phyloP scores from a whole-genome alignment of 2,113 vertebrate species.

The Octodon degus region DNA sequence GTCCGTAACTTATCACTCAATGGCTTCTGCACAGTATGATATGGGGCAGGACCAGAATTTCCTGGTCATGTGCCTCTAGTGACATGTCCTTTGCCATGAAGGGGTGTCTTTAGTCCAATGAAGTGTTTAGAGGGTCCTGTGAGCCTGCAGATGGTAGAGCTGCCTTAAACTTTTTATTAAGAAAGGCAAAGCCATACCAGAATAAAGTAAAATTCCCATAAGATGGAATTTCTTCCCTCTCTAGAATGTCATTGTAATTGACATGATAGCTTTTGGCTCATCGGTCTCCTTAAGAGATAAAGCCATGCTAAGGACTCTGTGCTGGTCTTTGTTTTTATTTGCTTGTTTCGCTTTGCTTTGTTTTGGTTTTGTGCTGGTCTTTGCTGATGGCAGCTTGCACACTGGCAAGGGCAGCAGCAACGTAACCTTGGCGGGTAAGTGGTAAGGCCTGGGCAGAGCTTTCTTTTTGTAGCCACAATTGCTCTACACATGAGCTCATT shows the following conservation, averaged over 20 bases:
- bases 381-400: no score
- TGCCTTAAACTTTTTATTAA: background rate
- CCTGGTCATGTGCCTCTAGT: background rate
- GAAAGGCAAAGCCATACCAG: background rate
- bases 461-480: accelerated
- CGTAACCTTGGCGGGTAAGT: background rate
- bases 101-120: background rate
- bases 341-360: no score
- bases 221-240: background rate
- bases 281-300: background rate
- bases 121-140: background rate
- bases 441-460: background rate
- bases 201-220: background rate
- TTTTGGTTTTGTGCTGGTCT: no score
- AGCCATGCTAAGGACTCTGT: background rate
- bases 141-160: no score
- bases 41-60: background rate
- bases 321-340: background rate
- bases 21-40: background rate
- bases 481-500: background rate
- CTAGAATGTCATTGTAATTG: background rate
- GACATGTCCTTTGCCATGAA: background rate
- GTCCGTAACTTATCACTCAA: background rate
- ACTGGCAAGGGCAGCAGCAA: background rate
- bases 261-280: background rate